phyloP scores from a whole-genome alignment of 2,113 vertebrate genomes.

The Tragelaphus buxtoni region DNA sequence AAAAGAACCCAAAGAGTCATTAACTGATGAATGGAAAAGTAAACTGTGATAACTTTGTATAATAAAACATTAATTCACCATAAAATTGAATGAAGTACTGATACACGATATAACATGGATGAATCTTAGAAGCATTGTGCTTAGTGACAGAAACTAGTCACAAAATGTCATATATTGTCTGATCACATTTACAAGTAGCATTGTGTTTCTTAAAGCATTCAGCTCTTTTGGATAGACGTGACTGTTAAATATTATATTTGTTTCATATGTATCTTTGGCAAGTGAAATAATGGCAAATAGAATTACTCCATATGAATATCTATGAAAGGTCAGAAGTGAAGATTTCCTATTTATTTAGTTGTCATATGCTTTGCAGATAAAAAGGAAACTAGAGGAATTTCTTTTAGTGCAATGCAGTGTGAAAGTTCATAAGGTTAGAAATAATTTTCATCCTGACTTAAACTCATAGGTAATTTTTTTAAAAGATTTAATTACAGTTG shows the following conservation, averaged over 20 bases:
- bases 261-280: constrained; percentile 42
- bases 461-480: constrained; percentile 50
- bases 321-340: constrained; percentile 39
- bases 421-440: constrained; percentile 69
- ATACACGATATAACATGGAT: background rate
- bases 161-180: background rate
- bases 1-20: background rate
- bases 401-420: constrained; percentile 44
- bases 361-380: constrained; percentile 27
- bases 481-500: constrained; percentile 67
- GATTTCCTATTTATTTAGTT: constrained; percentile 52
- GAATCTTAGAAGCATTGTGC: background rate
- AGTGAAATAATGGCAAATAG: background rate
- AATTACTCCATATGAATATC: constrained; percentile 53
- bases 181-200: background rate
- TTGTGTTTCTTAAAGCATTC: constrained; percentile 49
- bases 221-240: background rate
- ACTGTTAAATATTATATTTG: constrained; percentile 43
- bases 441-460: constrained; percentile 64
- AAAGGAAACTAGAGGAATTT: constrained; percentile 52
- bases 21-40: background rate
- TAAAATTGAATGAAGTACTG: constrained; percentile 13
- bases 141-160: background rate
- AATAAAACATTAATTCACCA: constrained; percentile 3
- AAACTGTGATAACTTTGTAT: background rate